Evolutionary conservation across 2,113 vertebrate genomes (phyloP).

Genomic region (crab-eating macaque (Macaca fascicularis)): DNA sequence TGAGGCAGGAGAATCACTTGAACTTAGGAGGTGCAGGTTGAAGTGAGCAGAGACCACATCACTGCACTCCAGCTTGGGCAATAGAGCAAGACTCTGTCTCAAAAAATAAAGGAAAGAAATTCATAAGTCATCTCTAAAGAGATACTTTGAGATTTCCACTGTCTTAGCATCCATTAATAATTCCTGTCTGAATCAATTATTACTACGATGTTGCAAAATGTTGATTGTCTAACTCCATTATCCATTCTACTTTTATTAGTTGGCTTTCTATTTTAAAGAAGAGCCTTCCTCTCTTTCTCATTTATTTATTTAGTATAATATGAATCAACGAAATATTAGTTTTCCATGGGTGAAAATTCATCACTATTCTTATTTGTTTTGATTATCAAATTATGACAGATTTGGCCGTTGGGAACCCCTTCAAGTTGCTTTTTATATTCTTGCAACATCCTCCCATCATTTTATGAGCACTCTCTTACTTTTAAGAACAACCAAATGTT

Average conservation of each 20-base stretch:
- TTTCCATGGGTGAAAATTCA: neutral
- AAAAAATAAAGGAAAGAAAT: too few relatives aligned
- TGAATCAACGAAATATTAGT: neutral
- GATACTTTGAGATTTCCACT: neutral
- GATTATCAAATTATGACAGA: neutral
- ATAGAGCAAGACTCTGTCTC: too few relatives aligned
- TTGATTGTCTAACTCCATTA: neutral
- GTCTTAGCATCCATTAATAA: neutral
- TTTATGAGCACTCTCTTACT: neutral
- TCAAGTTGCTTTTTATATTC: neutral
- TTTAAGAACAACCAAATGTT: neutral
- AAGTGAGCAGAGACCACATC: too few relatives aligned
- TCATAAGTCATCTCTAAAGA: neutral
- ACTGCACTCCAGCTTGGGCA: too few relatives aligned
- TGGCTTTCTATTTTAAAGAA: constrained; percentile 11
- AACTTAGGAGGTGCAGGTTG: too few relatives aligned
- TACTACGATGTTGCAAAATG: neutral
- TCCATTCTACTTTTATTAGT: neutral
- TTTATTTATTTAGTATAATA: neutral
- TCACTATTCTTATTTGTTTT: neutral
- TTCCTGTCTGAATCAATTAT: neutral
- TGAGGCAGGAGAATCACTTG: too few relatives aligned
- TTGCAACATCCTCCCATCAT: neutral
- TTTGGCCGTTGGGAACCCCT: neutral
- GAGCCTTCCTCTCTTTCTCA: neutral